Conservation (phyloP, 2,113 vertebrate genomes). For the Heterotis niloticus region DNA sequence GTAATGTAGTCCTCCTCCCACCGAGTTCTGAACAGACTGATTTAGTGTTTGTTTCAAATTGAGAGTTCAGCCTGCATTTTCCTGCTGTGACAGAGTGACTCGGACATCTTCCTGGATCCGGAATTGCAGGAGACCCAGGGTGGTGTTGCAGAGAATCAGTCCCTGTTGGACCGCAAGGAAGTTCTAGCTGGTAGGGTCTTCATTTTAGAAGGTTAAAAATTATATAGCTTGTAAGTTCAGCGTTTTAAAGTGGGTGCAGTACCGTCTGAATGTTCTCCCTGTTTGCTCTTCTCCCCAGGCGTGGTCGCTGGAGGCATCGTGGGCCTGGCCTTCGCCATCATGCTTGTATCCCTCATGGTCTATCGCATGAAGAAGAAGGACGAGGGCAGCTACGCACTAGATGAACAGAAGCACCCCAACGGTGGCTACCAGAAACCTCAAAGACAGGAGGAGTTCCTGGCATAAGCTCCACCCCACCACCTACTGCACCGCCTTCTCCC, state of each 20-base stretch:
- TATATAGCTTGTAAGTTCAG: neutral
- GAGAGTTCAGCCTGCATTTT: neutral
- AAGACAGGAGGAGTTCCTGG: constrained; percentile 75
- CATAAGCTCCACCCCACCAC: constrained; percentile 49
- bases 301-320: constrained; percentile 78
- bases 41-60: too few species aligned
- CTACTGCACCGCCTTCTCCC: neutral
- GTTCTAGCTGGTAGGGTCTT: constrained; percentile 70
- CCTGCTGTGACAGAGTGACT: constrained; percentile 16
- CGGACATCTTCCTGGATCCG: neutral
- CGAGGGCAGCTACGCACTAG: constrained; percentile 81
- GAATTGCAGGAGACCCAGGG: neutral
- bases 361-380: constrained; percentile 89
- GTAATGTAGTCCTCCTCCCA: neutral
- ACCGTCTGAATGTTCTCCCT: neutral
- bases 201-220: neutral
- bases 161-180: constrained; percentile 77
- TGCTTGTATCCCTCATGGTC: constrained; percentile 75
- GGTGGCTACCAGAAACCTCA: constrained; percentile 78
- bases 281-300: constrained; percentile 50
- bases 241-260: neutral
- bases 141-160: constrained; percentile 41
- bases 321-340: constrained; percentile 72
- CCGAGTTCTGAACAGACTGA: too few species aligned
- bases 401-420: constrained; percentile 77